A percentile compares a stretch with the other conserved stretches of the same genome.
Evolutionary conservation across 1,140 invertebrate species (phyloP).

Genomic region (Heliconius congener): DNA sequence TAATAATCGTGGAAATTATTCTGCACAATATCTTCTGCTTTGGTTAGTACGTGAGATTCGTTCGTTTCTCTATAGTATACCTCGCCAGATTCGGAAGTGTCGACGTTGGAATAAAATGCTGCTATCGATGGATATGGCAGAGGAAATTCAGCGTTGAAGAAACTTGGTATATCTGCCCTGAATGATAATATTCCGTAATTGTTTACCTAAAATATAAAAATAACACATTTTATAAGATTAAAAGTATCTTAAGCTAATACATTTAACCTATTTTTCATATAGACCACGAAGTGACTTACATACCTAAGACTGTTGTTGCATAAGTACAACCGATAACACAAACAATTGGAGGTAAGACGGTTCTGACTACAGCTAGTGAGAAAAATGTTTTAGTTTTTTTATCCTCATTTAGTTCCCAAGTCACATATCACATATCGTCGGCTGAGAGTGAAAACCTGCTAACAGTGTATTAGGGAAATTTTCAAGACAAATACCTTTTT

Average conservation of each 20-base stretch:
- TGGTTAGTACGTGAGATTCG: conserved; percentile 83
- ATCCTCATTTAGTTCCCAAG: too few species aligned
- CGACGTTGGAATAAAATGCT: conserved; percentile 95
- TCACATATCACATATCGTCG: too few species aligned
- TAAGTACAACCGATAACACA: not conserved
- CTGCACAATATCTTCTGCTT: conserved; percentile 86
- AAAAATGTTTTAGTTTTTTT: too few species aligned
- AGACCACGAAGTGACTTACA: not conserved
- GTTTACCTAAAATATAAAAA: conserved; percentile 87
- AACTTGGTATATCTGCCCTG: conserved; percentile 90
- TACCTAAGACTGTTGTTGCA: not conserved
- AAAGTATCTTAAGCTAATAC: not conserved
- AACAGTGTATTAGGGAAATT: too few species aligned
- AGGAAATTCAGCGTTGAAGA: conserved; percentile 94
- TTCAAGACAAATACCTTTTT: too few species aligned
- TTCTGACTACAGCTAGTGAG: too few species aligned
- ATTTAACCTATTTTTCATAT: conserved; percentile 3
- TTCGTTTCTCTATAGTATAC: conserved; percentile 91
- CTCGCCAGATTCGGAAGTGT: conserved; percentile 87
- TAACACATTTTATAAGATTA: not conserved
- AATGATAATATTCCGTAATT: conserved; percentile 96
- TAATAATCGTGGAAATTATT: conserved; percentile 86
- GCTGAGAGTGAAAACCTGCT: too few species aligned
- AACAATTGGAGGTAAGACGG: too few species aligned
- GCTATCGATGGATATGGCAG: conserved; percentile 94